Evolutionary conservation across 2,113 vertebrate species (phyloP), one percentile per base, ranked within the genome.

Genomic region (Tinamus guttatus): DNA sequence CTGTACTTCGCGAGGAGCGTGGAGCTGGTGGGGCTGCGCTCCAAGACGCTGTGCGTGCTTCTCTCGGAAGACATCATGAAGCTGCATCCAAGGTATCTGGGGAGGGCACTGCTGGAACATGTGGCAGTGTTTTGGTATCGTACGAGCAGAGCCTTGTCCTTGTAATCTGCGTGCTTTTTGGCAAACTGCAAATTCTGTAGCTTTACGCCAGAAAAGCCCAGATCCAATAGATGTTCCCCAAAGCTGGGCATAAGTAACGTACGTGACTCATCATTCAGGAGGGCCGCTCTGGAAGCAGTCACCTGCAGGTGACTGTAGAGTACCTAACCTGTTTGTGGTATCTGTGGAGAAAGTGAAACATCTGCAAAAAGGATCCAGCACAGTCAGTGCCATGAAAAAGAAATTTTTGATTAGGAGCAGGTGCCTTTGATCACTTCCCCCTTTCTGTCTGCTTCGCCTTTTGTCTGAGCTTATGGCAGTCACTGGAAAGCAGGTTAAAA

Each of bases 1-100:
- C 78, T 99, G 94, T 99, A 99, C 94, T 99, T 99, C 81, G 99
- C 99, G 49, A 97, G 98, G 97, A 99, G 99, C 89, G 98, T 98
- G 5, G 99, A 99, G 94, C 97, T 99, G 93, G 93, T 98, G 1
- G 99, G 99, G 7, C 63, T 98, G 45, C 98, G 98, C 92, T 97
- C 98, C 16, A 98, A 99, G 97, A 94, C 70, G 12, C 92, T 99
- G 51, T 95, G 89, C 5, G 98, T 99, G 71, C 98, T 98, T 81
- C 98, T 99, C 62, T 99, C 99, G 99, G 96, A 97, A 25, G 97
- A 98, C 94, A 97, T 99, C 90, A 98, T 99, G 80, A 96, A 77
- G 45, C 95, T 85, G 36, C 99, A 99, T 94, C 98, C 99, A 5
- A 98, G 99, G 99, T 99, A 98, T 17, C 6, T 20, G 25, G 75